Base-by-base conservation (phyloP, 1,140 invertebrate species). In the Coenobita brevimanus region DNA sequence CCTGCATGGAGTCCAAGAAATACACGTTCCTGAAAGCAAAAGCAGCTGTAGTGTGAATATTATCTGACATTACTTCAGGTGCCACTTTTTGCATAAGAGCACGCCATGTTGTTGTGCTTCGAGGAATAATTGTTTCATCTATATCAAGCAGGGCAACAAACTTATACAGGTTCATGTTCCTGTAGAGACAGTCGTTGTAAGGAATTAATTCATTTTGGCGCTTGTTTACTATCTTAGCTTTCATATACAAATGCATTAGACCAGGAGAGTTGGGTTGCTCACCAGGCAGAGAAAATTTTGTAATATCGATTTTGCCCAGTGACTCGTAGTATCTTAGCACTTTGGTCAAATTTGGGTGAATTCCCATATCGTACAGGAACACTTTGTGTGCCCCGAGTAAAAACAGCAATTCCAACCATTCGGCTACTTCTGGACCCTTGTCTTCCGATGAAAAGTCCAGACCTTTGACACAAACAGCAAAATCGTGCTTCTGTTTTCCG, bases 171-270 rank as follows among this genome's bases (percentile, higher is more conserved):
- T 98, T 98, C 93, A 98, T 94, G 92, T 98, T 97, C 91, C 97
- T 96, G 93, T 99, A 99, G 8, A 99, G 94, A 91, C 98, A 99
- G 92, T 99, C 98, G 92, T 99, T 99, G 93, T 99, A 99, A 0
- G 98, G 97, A 90, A 99, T 98, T 62, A 99, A 94, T 92, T 99
- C 98, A 92, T 98, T 98, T 91, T 98, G 97, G 15, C 98, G 93
- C 92, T 99, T 99, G 92, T 98, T 95, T 91, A 96, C 98, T 2
- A 96, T 88, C 90, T 91, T 91, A 92, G 97, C 97, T 67, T 96
- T 96, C 4, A 98, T 93, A 91, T 97, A 98, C 92, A 97, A 94
- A 92, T 98, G 97, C 91, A 97, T 96, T 78, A 98, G 95, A 0
- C 95, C 95, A 0, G 97, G 97, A 8, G 97, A 94, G 91, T 98